phyloP scores from a whole-genome alignment of 1,140 invertebrate species.

The Antheraea mylitta region DNA sequence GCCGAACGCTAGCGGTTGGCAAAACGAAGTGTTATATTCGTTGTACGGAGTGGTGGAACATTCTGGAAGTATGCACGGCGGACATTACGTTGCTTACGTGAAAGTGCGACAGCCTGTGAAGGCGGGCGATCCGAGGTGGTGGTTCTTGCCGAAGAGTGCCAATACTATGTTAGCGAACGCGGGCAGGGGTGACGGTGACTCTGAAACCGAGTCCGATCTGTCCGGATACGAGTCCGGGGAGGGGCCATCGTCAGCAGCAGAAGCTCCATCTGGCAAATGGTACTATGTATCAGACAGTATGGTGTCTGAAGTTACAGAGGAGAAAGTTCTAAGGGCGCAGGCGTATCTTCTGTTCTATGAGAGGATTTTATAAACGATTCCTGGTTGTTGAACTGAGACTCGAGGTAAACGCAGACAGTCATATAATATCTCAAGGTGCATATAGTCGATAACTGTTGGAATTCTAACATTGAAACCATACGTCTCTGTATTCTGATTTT shows the following conservation, averaged over 20 bases:
- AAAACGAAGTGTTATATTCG: slow-evolving; percentile 89
- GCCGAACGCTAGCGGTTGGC: slow-evolving; percentile 81
- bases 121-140: slow-evolving; percentile 82
- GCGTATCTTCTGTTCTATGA: slow-evolving; percentile 99
- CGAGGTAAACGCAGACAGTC: no score
- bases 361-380: slow-evolving; percentile 83
- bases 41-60: slow-evolving; percentile 98
- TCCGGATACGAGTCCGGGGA: slow-evolving; percentile 72
- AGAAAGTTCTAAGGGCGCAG: slow-evolving; percentile 90
- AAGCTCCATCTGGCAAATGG: slow-evolving; percentile 90
- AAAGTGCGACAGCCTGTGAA: slow-evolving; percentile 84
- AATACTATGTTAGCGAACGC: slow-evolving; percentile 69
- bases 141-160: slow-evolving; percentile 82
- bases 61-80: slow-evolving; percentile 92
- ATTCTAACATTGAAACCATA: no score
- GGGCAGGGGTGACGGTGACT: slow-evolving; percentile 63
- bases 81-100: slow-evolving; percentile 98
- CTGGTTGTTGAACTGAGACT: not conserved
- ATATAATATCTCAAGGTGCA: no score
- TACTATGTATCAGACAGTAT: slow-evolving; percentile 95
- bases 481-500: no score
- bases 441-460: no score
- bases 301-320: slow-evolving; percentile 89
- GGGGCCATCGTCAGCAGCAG: slow-evolving; percentile 55
- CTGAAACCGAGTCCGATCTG: slow-evolving; percentile 68